phyloP scores from a whole-genome alignment of 1,140 invertebrate genomes.

The Drosophila saltans region DNA sequence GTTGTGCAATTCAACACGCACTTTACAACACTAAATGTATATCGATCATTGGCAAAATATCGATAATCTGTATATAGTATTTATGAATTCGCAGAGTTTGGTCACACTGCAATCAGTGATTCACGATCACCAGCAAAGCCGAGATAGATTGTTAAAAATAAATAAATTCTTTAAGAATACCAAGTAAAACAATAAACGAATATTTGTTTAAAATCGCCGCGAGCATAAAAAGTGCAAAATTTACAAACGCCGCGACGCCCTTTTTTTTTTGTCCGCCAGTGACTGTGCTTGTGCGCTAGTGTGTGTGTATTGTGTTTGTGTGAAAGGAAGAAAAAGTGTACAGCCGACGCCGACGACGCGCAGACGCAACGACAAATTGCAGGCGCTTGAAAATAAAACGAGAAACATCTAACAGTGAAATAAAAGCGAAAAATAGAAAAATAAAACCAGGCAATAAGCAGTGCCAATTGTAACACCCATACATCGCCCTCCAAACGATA shows the following conservation, averaged over 20 bases:
- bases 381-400: slow-evolving; percentile 44
- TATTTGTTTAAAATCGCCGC: neutral
- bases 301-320: slow-evolving; percentile 41
- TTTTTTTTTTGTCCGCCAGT: neutral
- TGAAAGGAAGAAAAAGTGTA: slow-evolving; percentile 73
- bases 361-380: slow-evolving; percentile 67
- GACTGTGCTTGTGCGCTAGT: slow-evolving; percentile 30
- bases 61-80: neutral
- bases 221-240: neutral
- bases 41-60: neutral
- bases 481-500: slow-evolving; percentile 25
- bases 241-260: neutral
- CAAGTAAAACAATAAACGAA: neutral
- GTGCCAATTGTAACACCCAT: slow-evolving; percentile 13
- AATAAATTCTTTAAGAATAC: neutral
- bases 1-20: neutral
- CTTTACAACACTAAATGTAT: neutral
- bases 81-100: neutral
- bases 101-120: slow-evolving; percentile 5
- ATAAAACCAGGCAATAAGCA: slow-evolving; percentile 36
- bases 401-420: neutral
- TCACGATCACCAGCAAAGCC: slow-evolving; percentile 4
- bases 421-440: slow-evolving; percentile 54
- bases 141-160: slow-evolving; percentile 6
- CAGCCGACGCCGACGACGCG: slow-evolving; percentile 67